These are phyloP conservation scores for Phoenicopterus ruber DNA, from an alignment of 2,113 vertebrate genomes.

Conservation along the genomic window DNA sequence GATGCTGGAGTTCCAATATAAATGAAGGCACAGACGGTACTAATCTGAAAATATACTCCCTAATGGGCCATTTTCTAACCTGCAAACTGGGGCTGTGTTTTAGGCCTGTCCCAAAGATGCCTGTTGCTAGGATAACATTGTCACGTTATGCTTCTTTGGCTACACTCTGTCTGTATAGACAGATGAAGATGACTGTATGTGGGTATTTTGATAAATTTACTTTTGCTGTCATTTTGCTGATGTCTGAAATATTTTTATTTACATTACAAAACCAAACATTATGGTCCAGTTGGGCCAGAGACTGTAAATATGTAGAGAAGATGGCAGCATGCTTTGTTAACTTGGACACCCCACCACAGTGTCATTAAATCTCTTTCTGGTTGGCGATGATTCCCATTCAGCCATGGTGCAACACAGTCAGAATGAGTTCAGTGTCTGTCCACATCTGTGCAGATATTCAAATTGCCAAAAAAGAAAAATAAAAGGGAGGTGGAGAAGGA, in stretches of 20 bases:
- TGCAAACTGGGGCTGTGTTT: neutral
- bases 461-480: neutral
- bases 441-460: neutral
- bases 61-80: neutral
- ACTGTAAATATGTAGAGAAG: neutral
- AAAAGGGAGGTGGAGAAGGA: neutral
- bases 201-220: neutral
- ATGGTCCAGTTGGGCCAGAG: neutral
- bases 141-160: neutral
- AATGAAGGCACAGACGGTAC: neutral
- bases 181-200: neutral
- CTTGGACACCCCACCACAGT: neutral
- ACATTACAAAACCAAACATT: neutral
- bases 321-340: neutral
- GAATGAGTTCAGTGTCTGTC: neutral
- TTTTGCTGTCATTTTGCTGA: neutral
- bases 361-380: neutral
- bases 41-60: neutral
- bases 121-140: neutral
- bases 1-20: neutral
- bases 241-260: conserved; percentile 26
- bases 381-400: conserved; percentile 1
- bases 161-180: neutral
- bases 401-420: neutral
- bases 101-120: neutral